Percentiles rank a stretch among this genome's conserved stretches.
Conservation (phyloP, 30 jellyfish, hydroid and myxozoan species). For the Morbakka virulenta region DNA sequence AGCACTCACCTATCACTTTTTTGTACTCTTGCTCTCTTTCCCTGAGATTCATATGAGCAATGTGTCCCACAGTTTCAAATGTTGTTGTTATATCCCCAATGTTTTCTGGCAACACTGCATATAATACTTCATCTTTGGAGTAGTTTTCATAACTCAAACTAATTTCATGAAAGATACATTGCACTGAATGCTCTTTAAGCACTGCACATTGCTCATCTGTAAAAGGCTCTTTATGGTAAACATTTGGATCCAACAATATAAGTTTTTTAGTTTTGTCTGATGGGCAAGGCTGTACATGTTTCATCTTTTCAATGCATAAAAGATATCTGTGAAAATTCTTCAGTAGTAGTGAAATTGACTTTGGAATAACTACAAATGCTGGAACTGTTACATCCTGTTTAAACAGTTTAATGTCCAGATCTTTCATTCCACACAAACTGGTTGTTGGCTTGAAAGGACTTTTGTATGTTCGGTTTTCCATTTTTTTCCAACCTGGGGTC, state of each 20-base stretch:
- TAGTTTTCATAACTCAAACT: conserved; percentile 59
- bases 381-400: conserved; percentile 10
- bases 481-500: too few relatives aligned
- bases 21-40: conserved; percentile 58
- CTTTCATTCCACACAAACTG: conserved; percentile 25
- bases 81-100: conserved; percentile 67
- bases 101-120: conserved; percentile 61
- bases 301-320: conserved; percentile 17
- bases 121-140: conserved; percentile 65
- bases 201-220: conserved; percentile 28
- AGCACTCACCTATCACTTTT: conserved; percentile 77
- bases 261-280: conserved; percentile 8
- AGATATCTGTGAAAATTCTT: conserved; percentile 34
- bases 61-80: conserved; percentile 97
- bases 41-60: conserved; percentile 90
- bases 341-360: conserved; percentile 12
- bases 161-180: conserved; percentile 18
- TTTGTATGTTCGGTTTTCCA: too few relatives aligned
- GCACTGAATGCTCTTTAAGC: conserved; percentile 29
- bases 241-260: conserved; percentile 24
- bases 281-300: conserved; percentile 30
- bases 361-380: conserved; percentile 42
- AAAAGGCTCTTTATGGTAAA: conserved; percentile 9
- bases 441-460: neutral
- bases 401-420: conserved; percentile 28